Evolutionary conservation across 1,140 invertebrate species (phyloP), one percentile per base, ranked within the genome.

Genomic region (Meloidogyne hapla): DNA sequence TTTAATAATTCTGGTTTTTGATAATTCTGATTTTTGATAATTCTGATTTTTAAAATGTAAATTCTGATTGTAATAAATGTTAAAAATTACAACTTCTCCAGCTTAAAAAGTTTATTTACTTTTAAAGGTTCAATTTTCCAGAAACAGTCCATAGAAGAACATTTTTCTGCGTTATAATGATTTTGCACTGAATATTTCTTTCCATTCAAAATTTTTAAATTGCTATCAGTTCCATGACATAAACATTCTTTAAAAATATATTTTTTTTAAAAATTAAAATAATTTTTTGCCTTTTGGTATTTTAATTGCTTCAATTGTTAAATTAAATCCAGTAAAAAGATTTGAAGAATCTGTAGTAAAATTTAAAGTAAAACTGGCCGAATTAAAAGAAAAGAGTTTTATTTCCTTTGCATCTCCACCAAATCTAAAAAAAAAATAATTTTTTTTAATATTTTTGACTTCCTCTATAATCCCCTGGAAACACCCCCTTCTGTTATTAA

Each of bases 101-200:
- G n/a, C n/a, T n/a, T n/a, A n/a, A n/a, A n/a, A n/a, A n/a, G n/a
- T n/a, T 77, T 23, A 10, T 28, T 4, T 45, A 69, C 25, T 64
- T 28, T 73, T 18, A 63, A 63, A 38, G 25, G 42, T 62, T 45
- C 18, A 56, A 80, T 79, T 12, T 45, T 18, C 79, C 79, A 80
- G 38, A 80, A 82, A 33, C 79, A 80, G 69, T 80, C 79, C 79
- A 80, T 79, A 28, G n/a, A 80, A 38, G 45, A 40, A 25, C 77
- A 78, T 5, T 77, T 64, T 42, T 73, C 28, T 15, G 18, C 23
- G 15, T 56, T 25, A 62, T 61, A 66, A 25, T 45, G 28, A 25
- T 75, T 66, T 2, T 62, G n/a, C 38, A 48, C 76, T n/a, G 74
- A 48, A 28, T 71, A 23, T 10, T 45, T 23, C 21, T 26, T 25